phyloP scores from a whole-genome alignment of 2,113 vertebrate genomes.

The Hippocampus abdominalis region DNA sequence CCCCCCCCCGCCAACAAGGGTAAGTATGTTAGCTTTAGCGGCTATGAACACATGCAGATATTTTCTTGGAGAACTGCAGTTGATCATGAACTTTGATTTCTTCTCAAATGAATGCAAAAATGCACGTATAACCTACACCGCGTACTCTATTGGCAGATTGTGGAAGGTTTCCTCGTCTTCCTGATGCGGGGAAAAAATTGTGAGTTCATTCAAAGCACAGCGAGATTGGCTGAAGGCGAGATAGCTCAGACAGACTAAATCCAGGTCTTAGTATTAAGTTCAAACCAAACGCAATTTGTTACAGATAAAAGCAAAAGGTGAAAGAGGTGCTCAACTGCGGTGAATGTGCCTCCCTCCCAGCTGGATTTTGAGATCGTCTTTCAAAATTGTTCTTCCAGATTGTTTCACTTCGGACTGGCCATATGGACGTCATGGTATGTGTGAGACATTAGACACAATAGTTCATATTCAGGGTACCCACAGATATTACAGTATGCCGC shows the following conservation, averaged over 20 bases:
- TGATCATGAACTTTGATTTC: background rate
- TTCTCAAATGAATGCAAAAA: background rate
- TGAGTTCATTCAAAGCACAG: background rate
- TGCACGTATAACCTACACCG: background rate
- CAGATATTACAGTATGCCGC: background rate
- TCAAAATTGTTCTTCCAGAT: constrained; percentile 33
- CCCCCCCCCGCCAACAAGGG: background rate
- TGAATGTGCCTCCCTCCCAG: constrained; percentile 6
- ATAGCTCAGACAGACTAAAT: constrained; percentile 3
- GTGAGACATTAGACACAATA: background rate
- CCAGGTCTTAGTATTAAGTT: constrained; percentile 6
- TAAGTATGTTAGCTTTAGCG: background rate
- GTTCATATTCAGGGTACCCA: constrained; percentile 13
- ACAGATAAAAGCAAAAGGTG: constrained; percentile 6
- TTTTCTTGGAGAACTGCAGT: background rate
- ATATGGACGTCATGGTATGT: constrained; percentile 19
- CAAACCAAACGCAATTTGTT: background rate
- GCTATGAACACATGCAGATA: background rate
- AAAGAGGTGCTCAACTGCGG: background rate
- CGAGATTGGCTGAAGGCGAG: background rate
- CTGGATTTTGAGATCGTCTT: constrained; percentile 11
- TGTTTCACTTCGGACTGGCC: constrained; percentile 10
- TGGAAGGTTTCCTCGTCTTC: background rate
- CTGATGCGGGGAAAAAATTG: background rate
- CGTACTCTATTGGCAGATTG: background rate